Evolutionary conservation across 2,888 invertebrate genomes (phyloP).

Genomic region (Eupithecia subfuscata): DNA sequence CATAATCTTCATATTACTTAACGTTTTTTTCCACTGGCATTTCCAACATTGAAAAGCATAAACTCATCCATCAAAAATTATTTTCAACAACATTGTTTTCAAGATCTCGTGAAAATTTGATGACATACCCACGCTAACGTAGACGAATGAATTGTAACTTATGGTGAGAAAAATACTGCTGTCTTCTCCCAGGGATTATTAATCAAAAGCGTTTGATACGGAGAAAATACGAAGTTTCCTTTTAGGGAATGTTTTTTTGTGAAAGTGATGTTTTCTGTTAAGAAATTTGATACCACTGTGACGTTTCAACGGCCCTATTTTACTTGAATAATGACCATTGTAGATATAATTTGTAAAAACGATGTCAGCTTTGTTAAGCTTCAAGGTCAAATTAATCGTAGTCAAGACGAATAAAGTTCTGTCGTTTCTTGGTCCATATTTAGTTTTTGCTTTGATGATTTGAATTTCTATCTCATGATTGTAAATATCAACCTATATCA

Average conservation of each 20-base stretch:
- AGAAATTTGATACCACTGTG: conserved; percentile 27
- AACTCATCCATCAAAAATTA: conserved; percentile 34
- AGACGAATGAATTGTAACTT: conserved; percentile 75
- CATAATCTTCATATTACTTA: background rate
- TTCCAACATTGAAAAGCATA: background rate
- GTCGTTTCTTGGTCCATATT: background rate
- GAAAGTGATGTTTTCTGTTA: conserved; percentile 39
- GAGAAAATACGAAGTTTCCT: conserved; percentile 71
- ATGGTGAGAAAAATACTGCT: conserved; percentile 77
- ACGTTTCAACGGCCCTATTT: conserved; percentile 11
- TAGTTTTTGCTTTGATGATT: background rate
- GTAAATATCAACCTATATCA: background rate
- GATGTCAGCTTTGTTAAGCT: background rate
- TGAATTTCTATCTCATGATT: background rate
- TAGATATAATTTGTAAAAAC: background rate
- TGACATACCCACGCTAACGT: conserved; percentile 60
- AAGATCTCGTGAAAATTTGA: conserved; percentile 38
- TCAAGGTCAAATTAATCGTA: background rate
- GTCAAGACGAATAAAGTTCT: background rate
- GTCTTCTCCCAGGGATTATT: conserved; percentile 70
- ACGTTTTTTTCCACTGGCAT: background rate
- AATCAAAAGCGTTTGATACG: conserved; percentile 75
- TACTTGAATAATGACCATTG: conserved; percentile 24
- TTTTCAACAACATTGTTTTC: conserved; percentile 42
- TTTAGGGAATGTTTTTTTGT: conserved; percentile 53